Evolutionary conservation across 35 echinoderm and acorn worm genomes (phyloP), one percentile per base, ranked within the genome.

Genomic region (Amphiura filiformis): DNA sequence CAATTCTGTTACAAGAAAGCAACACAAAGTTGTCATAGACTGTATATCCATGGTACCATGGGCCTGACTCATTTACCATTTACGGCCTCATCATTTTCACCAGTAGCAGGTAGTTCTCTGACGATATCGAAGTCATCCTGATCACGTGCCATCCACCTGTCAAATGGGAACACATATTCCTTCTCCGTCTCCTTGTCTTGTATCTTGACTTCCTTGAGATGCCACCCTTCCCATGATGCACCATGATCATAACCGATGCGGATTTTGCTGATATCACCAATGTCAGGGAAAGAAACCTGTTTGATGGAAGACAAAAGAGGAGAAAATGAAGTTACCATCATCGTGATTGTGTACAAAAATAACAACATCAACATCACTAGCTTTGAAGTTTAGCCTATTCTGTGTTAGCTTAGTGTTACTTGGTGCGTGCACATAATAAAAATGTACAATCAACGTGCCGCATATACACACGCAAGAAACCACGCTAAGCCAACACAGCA

Each of bases 101-200:
- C 81, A 18, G 82, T 32, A 26, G 84, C 92, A 36, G 95, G 95
- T 42, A 97, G 47, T 77, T 97, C 95, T 17, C 89, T 76, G 13
- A 91, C 78, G 56, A 97, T 88, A 57, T 97, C 95, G 65, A 91
- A 81, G 65, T 94, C 93, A 82, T 94, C 93, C 35, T 90, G 31
- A 56, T 38, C 57, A 35, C 93, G 76, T 11, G 78, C 84, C 88
- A 94, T 90, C 93, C 93, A 94, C 17, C 93, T 82, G 65, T 94
- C 93, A 94, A 82, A 94, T 15, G 34, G 38, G 64, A 90, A 90
- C 23, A 80, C 64, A 33, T 90, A 84, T 44, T 70, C 61, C 61
- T 70, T 70, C 37, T 84, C 75, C 12, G 85, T 89, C 40, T 65
- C 52, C 56, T 88, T 93, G 49, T 89, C 80, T 56, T 84, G 32